Conservation (phyloP, 2,113 vertebrate genomes). For the Poeciliopsis occidentalis region DNA sequence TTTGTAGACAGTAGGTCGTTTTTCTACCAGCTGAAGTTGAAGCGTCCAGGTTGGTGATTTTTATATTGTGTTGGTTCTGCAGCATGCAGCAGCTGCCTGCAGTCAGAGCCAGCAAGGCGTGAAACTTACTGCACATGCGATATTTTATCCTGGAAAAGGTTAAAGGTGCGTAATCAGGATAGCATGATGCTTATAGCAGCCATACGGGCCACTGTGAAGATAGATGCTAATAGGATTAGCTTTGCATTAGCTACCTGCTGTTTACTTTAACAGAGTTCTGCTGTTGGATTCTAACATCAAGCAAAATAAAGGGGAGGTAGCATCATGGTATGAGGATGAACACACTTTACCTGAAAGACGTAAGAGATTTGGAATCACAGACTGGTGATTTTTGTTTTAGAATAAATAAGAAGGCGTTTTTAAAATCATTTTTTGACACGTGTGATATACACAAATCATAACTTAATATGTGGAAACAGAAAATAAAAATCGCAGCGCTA, state of each 20-base stretch:
- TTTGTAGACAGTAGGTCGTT: not conserved
- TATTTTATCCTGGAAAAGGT: not conserved
- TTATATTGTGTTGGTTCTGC: constrained; percentile 4
- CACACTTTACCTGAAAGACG: no score
- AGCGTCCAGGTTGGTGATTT: not conserved
- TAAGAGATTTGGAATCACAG: no score
- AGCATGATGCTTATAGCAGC: constrained; percentile 43
- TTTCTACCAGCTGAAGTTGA: not conserved
- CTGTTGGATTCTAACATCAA: no score
- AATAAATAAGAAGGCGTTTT: no score
- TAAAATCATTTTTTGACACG: no score
- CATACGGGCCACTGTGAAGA: constrained; percentile 34
- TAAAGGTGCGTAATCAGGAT: constrained; percentile 26
- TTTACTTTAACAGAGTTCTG: not conserved
- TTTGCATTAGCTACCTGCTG: no score
- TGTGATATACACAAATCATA: no score
- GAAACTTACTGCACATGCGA: not conserved
- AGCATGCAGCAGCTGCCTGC: constrained; percentile 40
- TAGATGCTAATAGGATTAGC: not conserved
- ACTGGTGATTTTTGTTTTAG: no score
- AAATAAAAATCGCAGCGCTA: not conserved
- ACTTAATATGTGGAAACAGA: no score
- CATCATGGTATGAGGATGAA: no score
- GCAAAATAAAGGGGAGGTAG: no score
- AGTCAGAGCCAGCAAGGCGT: constrained; percentile 12